These are phyloP conservation scores for Beroe ovata DNA, from an alignment of 37 sponge, comb jelly and placozoan species.

Conservation along the genomic window DNA sequence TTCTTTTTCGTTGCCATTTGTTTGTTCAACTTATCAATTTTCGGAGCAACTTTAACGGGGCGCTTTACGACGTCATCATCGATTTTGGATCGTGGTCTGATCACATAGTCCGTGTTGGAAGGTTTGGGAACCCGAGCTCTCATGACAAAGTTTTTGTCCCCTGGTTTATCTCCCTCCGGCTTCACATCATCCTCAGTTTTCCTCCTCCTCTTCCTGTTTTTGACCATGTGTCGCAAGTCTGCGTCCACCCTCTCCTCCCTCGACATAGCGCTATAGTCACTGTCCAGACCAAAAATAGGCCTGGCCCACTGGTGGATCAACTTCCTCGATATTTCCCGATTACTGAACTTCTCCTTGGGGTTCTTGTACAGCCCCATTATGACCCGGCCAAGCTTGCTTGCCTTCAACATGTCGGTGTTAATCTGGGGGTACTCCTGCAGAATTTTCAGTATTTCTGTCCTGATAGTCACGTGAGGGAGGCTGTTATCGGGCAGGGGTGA, in stretches of 20 bases:
- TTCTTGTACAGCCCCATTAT: constrained; percentile 95
- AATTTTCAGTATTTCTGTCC: constrained; percentile 75
- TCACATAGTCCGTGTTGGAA: constrained; percentile 92
- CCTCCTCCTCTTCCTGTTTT: constrained; percentile 57
- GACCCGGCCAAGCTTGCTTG: constrained; percentile 92
- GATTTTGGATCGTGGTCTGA: constrained; percentile 87
- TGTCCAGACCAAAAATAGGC: constrained; percentile 93
- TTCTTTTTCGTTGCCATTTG: constrained; percentile 28
- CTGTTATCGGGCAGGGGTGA: constrained; percentile 95
- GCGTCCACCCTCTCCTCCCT: constrained; percentile 90
- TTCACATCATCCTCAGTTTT: constrained; percentile 51
- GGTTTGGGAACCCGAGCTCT: constrained; percentile 94
- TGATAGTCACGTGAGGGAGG: constrained; percentile 88
- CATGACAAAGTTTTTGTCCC: constrained; percentile 91
- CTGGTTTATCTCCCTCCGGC: constrained; percentile 78
- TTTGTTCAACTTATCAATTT: constrained; percentile 8
- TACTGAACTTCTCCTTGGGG: constrained; percentile 88
- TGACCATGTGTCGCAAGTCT: constrained; percentile 78
- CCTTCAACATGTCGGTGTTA: constrained; percentile 80
- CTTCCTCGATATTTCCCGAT: constrained; percentile 86
- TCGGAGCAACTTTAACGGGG: neutral
- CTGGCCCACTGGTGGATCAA: constrained; percentile 95
- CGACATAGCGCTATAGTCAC: constrained; percentile 81
- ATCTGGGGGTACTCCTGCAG: constrained; percentile 70
- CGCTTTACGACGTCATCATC: constrained; percentile 69